Base-by-base conservation (phyloP, 1,140 invertebrate genomes). In the Holcopasites calliopsidis region DNA sequence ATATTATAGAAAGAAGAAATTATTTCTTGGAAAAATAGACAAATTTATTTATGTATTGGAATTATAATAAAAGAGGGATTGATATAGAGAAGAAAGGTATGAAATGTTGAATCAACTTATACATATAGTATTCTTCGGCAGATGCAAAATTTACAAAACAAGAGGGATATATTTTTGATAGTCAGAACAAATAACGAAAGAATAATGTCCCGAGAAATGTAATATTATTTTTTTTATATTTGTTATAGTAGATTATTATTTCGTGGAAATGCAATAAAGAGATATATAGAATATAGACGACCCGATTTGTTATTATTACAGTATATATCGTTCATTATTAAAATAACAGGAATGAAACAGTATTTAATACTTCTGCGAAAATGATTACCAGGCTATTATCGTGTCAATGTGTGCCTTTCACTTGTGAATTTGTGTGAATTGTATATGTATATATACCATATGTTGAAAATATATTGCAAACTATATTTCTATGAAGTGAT, bases 401-500 rank as follows among this genome's bases (percentile, higher is more conserved):
- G 52, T 82, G 77, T 84, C 44, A 77, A 82, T 72, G 71, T 76
- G 83, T 82, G 82, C 82, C 79, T 85, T 85, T 85, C 65, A 73
- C 68, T 84, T 44, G 69, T 84, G 60, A 50, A 79, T 70, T 77
- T 81, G 69, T 75, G 65, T 68, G 38, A 84, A 78, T 81, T 64
- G 49, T 80, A 81, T 70, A 77, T 82, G 61, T 81, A 82, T 50
- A 81, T 50, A 82, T 77, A 81, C 28, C 64, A 60, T 66, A 66
- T 76, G 65, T 66, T 76, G 62, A 81, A 71, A 71, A 76, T 76
- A 79, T 26, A 52, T 76, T 71, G 28, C 55, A 64, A 80, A 83
- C 47, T 77, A 68, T 80, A 80, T 83, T 80, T 84, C 65, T 77
- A 83, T 77, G 52, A 76, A 80, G 49, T 76, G 68, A 83, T 64